phyloP scores from a whole-genome alignment of 2,888 invertebrate species.

The Pseudococcus longispinus region DNA sequence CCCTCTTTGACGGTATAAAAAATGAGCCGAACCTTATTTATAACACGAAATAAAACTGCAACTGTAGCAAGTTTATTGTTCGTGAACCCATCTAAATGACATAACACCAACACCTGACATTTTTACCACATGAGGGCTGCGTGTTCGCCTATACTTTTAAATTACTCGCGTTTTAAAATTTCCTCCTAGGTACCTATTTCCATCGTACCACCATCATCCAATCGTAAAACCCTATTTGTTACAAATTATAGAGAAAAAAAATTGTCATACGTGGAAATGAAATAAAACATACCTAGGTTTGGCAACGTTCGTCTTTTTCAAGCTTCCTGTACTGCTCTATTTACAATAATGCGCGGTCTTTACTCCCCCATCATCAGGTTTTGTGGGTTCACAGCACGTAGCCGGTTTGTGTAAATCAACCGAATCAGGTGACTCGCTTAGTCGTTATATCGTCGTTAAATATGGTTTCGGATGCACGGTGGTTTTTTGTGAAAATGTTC shows the following conservation, averaged over 20 bases:
- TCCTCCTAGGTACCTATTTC: not conserved
- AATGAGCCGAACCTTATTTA: constrained; percentile 32
- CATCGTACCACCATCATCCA: not conserved
- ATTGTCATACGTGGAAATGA: not conserved
- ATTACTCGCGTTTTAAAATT: constrained; percentile 16
- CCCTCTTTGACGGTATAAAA: constrained; percentile 31
- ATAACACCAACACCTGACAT: constrained; percentile 43
- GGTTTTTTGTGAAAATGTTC: not conserved
- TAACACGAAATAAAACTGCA: constrained; percentile 38
- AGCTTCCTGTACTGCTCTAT: constrained; percentile 40
- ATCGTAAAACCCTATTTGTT: not conserved
- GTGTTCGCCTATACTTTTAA: constrained; percentile 15
- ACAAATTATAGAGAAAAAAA: constrained; percentile 23
- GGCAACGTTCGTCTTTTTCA: constrained; percentile 36
- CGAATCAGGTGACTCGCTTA: constrained; percentile 52
- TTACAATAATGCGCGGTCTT: constrained; percentile 55
- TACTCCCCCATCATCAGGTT: constrained; percentile 50
- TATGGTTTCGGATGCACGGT: constrained; percentile 51
- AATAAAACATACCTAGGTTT: constrained; percentile 37
- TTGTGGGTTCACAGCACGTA: constrained; percentile 51
- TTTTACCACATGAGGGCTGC: constrained; percentile 30
- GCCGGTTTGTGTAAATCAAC: constrained; percentile 56
- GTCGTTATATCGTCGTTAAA: constrained; percentile 43
- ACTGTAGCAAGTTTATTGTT: constrained; percentile 43
- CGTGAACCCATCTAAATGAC: constrained; percentile 39